phyloP scores from a whole-genome alignment of 2,113 vertebrate genomes.

The Pomatostomus ruficeps region DNA sequence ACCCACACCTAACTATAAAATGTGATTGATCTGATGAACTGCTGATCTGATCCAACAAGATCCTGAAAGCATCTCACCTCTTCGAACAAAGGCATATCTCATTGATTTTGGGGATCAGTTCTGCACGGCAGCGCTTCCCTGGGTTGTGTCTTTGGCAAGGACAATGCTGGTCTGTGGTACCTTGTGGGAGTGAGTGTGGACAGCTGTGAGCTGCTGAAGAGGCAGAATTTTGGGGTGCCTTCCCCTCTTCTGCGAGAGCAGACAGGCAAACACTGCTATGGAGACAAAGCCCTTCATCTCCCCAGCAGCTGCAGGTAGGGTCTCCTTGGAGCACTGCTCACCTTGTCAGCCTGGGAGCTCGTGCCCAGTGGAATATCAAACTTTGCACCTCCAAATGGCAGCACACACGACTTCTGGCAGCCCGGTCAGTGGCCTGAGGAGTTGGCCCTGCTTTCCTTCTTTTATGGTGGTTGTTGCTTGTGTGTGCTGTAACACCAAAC shows the following conservation, averaged over 20 bases:
- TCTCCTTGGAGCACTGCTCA: fast-evolving
- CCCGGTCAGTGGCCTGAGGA: not conserved
- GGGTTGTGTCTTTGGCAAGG: not conserved
- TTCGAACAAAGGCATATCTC: fast-evolving
- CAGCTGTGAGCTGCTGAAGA: not conserved
- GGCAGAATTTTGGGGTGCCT: not conserved
- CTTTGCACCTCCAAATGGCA: not conserved
- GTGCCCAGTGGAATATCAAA: fast-evolving
- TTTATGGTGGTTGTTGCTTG: too few species aligned
- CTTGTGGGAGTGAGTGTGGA: fast-evolving
- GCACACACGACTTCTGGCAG: not conserved
- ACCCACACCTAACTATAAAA: fast-evolving
- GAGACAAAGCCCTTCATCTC: not conserved
- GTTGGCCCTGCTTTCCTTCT: not conserved
- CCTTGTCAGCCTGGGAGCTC: not conserved
- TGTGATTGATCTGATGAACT: not conserved
- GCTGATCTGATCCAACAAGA: not conserved
- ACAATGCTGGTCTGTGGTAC: fast-evolving
- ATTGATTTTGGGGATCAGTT: not conserved
- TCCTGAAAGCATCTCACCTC: not conserved
- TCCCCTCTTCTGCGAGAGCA: fast-evolving
- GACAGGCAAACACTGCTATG: fast-evolving
- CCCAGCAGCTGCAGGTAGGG: not conserved
- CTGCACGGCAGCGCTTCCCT: not conserved
- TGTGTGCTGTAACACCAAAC: fast-evolving